phyloP scores from a whole-genome alignment of 2,888 invertebrate genomes.

The Troilus luridus region DNA sequence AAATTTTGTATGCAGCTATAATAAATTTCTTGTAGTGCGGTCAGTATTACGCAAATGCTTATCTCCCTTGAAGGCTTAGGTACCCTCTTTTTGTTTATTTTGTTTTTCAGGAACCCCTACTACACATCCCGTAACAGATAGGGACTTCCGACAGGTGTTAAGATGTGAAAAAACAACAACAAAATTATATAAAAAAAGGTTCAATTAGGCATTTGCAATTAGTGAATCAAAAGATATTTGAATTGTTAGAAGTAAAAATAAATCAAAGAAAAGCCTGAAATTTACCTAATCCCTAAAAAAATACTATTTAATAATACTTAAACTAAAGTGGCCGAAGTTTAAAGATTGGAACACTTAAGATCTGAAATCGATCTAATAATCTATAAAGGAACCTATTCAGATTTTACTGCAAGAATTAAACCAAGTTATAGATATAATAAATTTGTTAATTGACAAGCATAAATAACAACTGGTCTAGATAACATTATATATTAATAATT shows the following conservation, averaged over 20 bases:
- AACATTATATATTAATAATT: background rate
- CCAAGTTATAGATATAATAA: background rate
- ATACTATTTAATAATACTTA: no score
- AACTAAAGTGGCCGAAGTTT: no score
- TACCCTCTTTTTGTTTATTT: background rate
- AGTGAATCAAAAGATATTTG: no score
- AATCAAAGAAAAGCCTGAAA: no score
- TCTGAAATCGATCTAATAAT: background rate
- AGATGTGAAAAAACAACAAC: background rate
- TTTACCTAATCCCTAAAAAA: no score
- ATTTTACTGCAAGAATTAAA: background rate
- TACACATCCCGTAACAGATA: background rate
- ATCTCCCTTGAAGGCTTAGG: background rate
- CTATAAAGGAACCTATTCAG: background rate
- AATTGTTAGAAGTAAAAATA: no score
- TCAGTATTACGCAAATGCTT: no score
- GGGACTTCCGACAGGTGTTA: background rate
- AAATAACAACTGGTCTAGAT: background rate
- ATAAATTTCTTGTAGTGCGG: background rate
- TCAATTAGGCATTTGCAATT: background rate
- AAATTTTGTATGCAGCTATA: background rate
- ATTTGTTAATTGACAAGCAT: background rate
- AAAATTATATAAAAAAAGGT: background rate
- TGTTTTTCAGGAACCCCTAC: background rate
- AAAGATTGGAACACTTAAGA: background rate